Percentiles rank a stretch among this genome's conserved stretches.
phyloP scores from a whole-genome alignment of 2,797 vertebrate species.

The Iguana delicatissima region DNA sequence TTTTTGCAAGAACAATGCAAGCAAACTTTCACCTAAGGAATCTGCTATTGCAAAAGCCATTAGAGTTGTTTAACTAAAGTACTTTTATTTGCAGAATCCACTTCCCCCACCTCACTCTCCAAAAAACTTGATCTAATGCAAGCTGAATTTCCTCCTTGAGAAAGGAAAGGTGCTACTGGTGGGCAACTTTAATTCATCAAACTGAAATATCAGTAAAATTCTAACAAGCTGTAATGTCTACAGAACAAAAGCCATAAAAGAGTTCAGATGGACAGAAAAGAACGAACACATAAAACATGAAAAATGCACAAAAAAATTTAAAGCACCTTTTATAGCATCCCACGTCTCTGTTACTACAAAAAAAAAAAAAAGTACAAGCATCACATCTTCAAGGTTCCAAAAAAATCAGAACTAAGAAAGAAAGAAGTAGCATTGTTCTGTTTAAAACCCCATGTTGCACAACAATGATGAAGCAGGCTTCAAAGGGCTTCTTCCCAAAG shows the following conservation, averaged over 20 bases:
- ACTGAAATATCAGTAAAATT: constrained; percentile 78
- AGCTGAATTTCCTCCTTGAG: constrained; percentile 69
- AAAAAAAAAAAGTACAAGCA: constrained; percentile 1
- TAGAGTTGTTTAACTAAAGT: constrained; percentile 14
- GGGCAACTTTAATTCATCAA: constrained; percentile 79
- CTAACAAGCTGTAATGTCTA: constrained; percentile 69
- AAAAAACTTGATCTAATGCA: constrained; percentile 51
- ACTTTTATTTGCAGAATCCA: constrained; percentile 36
- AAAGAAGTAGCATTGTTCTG: rapidly evolving
- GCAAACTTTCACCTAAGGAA: constrained; percentile 64
- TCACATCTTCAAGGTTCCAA: constrained; percentile 1
- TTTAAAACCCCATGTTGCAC: not conserved
- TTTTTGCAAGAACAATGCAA: constrained; percentile 44
- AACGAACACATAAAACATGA: constrained; percentile 31
- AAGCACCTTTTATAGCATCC: not conserved
- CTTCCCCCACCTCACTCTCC: not conserved
- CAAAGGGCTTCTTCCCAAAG: constrained; percentile 21
- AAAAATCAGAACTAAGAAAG: constrained; percentile 6
- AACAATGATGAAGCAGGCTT: not conserved
- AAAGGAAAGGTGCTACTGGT: constrained; percentile 40
- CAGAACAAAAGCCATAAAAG: constrained; percentile 56
- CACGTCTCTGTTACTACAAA: not conserved
- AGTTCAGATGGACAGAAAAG: not conserved
- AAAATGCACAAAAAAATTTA: constrained; percentile 4
- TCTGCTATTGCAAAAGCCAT: constrained; percentile 45